A percentile compares a stretch with the other conserved stretches of the same genome.
These are phyloP conservation scores for Priocnemis perturbator DNA, from an alignment of 2,888 invertebrate species.

Conservation along the genomic window DNA sequence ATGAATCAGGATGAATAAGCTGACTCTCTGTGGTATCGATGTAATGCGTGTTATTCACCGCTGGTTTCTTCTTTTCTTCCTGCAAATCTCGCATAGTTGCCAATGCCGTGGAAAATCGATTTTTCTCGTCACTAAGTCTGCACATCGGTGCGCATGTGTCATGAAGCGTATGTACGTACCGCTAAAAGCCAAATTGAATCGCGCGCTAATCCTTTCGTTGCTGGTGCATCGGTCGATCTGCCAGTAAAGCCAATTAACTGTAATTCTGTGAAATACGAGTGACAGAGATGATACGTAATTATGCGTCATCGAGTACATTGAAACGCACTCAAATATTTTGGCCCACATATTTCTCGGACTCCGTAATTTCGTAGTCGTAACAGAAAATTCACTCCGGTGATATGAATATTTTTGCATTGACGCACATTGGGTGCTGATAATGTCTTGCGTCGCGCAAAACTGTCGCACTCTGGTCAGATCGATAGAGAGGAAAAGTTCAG, in stretches of 20 bases:
- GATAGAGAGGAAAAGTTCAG: too few relatives aligned
- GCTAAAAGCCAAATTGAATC: constrained; percentile 10
- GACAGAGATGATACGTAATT: too few relatives aligned
- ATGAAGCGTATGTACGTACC: not conserved
- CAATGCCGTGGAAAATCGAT: constrained; percentile 9
- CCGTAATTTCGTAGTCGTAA: not conserved
- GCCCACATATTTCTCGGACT: not conserved
- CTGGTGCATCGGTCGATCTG: not conserved
- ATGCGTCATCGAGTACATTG: not conserved
- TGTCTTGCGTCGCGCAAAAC: too few relatives aligned
- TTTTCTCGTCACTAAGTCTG: not conserved
- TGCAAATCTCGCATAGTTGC: too few relatives aligned
- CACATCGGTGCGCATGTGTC: not conserved
- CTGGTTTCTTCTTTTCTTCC: too few relatives aligned
- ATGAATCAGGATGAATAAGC: too few relatives aligned
- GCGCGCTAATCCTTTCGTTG: constrained; percentile 17
- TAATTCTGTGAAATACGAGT: not conserved
- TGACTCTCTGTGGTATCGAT: too few relatives aligned
- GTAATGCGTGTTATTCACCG: too few relatives aligned
- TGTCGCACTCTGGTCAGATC: too few relatives aligned
- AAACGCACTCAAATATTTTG: not conserved
- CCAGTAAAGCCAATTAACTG: not conserved
- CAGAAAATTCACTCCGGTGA: not conserved
- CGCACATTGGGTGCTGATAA: too few relatives aligned
- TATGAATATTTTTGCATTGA: too few relatives aligned